Base-by-base conservation (phyloP, 1,140 invertebrate genomes). In the Linepithema humile region DNA sequence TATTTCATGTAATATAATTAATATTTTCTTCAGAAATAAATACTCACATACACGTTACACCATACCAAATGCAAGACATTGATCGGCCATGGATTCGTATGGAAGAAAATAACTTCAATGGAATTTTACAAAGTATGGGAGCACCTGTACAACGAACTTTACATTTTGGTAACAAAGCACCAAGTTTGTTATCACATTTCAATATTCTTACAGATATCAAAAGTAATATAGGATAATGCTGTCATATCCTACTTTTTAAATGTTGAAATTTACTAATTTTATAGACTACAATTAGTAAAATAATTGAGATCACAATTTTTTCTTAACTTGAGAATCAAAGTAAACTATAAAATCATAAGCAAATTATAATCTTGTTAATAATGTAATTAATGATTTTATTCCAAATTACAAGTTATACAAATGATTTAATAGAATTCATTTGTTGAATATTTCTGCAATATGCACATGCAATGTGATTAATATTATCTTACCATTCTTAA, bases 31-130 rank as follows among this genome's bases (percentile, higher is more conserved):
- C 87, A 96, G 96, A 94, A 74, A 96, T 97, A 89, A 95, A 95
- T 60, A 94, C 97, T 60, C 95, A 96, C 89, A 95, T 98, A 40
- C 97, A 98, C 93, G 97, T 98, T 10, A 97, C 97, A 32, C 97
- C 97, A 0, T 98, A 98, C 94, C 97, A 98, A 95, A 95, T 97
- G 55, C 92, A 95, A 67, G 97, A 98, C 91, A 95, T 96, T 72
- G 94, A 96, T 40, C 94, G 97, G 75, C 96, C 96, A 5, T 98
- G 97, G 97, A 97, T 98, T 88, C 95, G 96, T 35, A 95, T 96
- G 86, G 97, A 98, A 93, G 97, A 98, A 93, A 96, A 96, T 86
- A 93, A 94, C 0, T 98, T 98, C 94, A 95, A 95, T 6, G 95
- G 96, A 20, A 94, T 95, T 85, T 94, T 98, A 7, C 93, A 94